Conservation (phyloP, 1,140 invertebrate species). For the Sitophilus oryzae region DNA sequence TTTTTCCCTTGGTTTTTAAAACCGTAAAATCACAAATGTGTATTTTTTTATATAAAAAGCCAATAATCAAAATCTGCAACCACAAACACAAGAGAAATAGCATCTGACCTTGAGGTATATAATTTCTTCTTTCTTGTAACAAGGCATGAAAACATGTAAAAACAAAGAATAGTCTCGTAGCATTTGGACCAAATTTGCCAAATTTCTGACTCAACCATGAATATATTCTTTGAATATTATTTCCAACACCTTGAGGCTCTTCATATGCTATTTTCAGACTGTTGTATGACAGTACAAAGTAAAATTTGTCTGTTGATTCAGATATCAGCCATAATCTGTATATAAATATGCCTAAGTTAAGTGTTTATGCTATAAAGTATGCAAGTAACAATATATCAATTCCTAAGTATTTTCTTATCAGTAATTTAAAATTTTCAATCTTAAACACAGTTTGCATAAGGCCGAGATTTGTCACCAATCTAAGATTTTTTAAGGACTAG, state of each 20-base stretch:
- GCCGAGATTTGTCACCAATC: no score
- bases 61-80: no score
- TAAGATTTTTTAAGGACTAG: no score
- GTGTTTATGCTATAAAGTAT: neutral
- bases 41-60: no score
- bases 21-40: no score
- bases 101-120: constrained; percentile 65
- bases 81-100: no score
- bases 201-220: constrained; percentile 40
- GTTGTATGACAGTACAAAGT: constrained; percentile 46
- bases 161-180: constrained; percentile 57
- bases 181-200: constrained; percentile 36
- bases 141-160: constrained; percentile 81
- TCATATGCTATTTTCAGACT: constrained; percentile 80
- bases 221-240: constrained; percentile 51
- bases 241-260: constrained; percentile 59
- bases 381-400: no score
- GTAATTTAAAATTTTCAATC: no score
- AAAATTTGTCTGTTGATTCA: constrained; percentile 64
- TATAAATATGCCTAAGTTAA: neutral
- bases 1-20: no score
- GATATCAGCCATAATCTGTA: constrained; percentile 73
- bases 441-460: no score
- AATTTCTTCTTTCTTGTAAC: constrained; percentile 80
- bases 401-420: no score